Base-by-base conservation (phyloP, 2,113 vertebrate genomes). In the Ariopsis seemanni region DNA sequence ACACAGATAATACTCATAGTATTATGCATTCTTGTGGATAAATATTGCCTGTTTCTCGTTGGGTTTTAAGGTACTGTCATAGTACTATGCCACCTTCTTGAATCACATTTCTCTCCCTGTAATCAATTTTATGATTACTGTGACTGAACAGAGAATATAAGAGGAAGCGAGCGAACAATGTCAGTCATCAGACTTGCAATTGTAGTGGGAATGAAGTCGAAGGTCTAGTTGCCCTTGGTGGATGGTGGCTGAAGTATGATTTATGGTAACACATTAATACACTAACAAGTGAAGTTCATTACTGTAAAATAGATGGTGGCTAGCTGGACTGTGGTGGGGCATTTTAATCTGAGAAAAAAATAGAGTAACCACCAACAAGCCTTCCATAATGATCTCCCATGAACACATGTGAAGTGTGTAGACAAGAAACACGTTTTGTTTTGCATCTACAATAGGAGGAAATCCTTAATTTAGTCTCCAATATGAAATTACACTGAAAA, bases 51-150 rank as follows among this genome's bases (percentile, higher is more conserved):
- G 1, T 71, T 52, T 53, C 20, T 77, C n/a, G 20, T 52, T 77
- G 74, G 48, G 22, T 69, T 69, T 69, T 20, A 69, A 69, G 12
- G 62, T 63, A 25, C 30, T 72, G 17, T 89, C 63, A 42, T 42
- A 18, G 55, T 55, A 67, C 77, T 30, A 0, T 50, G 7, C 22
- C 15, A 72, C 71, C 86, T 85, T 90, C 81, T 78, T 7, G 71
- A 89, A 89, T 91, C 85, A 91, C 90, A 92, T 89, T 87, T 67
- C 84, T 87, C 72, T 72, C 87, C 84, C 27, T 91, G 90, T 92
- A 91, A 94, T 94, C 93, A 90, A 93, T 91, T 90, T 89, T 88
- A 92, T 93, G 91, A 94, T 85, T 27, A 86, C 52, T 90, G 90
- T 82, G 87, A 87, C 84, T 88, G 65, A 55, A 80, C 89, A 75